Conservation (phyloP, 2,797 vertebrate species). For the Cyclura pinguis region DNA sequence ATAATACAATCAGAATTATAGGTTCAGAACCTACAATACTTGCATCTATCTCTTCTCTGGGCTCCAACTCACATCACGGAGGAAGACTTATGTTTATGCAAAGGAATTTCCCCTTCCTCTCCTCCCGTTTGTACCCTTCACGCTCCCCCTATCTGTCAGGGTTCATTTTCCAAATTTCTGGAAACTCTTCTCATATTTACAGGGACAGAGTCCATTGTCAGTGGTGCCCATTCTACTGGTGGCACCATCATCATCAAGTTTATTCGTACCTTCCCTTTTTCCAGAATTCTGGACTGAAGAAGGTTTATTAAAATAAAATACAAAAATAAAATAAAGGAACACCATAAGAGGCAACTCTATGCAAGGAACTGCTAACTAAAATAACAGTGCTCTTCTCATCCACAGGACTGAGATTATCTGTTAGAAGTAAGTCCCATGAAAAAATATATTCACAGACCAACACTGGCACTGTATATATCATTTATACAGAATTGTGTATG, state of each 20-base stretch:
- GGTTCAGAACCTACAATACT: conserved; percentile 30
- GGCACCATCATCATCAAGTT: neutral
- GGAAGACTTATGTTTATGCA: neutral
- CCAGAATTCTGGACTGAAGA: too few species aligned
- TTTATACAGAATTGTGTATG: neutral
- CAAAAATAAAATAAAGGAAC: neutral
- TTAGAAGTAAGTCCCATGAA: neutral
- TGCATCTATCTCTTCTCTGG: conserved; percentile 22
- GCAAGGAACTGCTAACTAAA: conserved; percentile 19
- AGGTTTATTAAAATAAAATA: too few species aligned
- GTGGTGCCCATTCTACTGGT: neutral
- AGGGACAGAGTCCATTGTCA: neutral
- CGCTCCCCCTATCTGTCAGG: neutral
- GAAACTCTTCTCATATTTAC: too few species aligned
- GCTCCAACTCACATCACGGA: neutral
- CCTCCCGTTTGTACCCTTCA: neutral
- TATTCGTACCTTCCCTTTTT: too few species aligned
- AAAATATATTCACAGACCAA: neutral
- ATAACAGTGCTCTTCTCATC: conserved; percentile 8
- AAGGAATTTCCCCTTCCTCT: neutral
- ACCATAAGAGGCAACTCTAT: neutral
- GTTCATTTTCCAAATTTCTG: neutral
- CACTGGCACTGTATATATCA: neutral
- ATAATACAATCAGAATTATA: conserved; percentile 49
- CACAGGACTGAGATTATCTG: neutral